Evolutionary conservation across 2,113 vertebrate genomes (phyloP).

Genomic region (Stigmatopora nigra): DNA sequence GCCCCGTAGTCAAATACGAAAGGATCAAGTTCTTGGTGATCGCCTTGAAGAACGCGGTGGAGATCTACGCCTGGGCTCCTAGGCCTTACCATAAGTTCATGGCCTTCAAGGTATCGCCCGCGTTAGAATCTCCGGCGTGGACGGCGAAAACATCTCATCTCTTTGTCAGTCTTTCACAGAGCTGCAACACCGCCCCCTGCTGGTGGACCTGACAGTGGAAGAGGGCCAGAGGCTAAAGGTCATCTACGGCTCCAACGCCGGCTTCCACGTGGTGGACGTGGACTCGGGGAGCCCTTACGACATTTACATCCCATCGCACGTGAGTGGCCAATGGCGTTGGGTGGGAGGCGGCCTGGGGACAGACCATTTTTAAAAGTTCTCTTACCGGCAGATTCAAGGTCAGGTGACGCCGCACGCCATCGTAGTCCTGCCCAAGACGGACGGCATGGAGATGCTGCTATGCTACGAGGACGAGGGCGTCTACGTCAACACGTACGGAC

Average conservation of each 20-base stretch:
- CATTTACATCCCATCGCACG: conserved; percentile 98
- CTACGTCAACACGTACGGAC: conserved; percentile 97
- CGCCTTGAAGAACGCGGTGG: conserved; percentile 94
- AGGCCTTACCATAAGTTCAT: conserved; percentile 99
- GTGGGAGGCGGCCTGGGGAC: too few species aligned
- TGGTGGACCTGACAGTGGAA: conserved; percentile 96
- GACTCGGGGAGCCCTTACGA: conserved; percentile 97
- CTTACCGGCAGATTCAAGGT: conserved; percentile 89
- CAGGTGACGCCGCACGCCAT: conserved; percentile 98
- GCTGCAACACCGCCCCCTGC: conserved; percentile 91
- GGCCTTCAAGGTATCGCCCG: conserved; percentile 91
- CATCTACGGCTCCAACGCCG: conserved; percentile 95
- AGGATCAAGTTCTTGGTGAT: conserved; percentile 98
- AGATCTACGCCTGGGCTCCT: conserved; percentile 98
- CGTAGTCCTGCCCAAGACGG: conserved; percentile 97
- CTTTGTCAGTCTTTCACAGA: conserved; percentile 89
- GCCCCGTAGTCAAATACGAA: conserved; percentile 90
- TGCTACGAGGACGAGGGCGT: conserved; percentile 99
- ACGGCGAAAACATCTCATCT: too few species aligned
- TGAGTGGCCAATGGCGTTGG: conserved; percentile 64
- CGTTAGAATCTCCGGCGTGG: neutral
- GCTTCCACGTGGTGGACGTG: conserved; percentile 98
- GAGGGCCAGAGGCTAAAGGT: conserved; percentile 98
- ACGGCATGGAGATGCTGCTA: conserved; percentile 99
- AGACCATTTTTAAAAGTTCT: neutral